Percentiles rank a stretch among this genome's conserved stretches.
Conservation (phyloP, 2,113 vertebrate species). For the Actenoides hombroni region DNA sequence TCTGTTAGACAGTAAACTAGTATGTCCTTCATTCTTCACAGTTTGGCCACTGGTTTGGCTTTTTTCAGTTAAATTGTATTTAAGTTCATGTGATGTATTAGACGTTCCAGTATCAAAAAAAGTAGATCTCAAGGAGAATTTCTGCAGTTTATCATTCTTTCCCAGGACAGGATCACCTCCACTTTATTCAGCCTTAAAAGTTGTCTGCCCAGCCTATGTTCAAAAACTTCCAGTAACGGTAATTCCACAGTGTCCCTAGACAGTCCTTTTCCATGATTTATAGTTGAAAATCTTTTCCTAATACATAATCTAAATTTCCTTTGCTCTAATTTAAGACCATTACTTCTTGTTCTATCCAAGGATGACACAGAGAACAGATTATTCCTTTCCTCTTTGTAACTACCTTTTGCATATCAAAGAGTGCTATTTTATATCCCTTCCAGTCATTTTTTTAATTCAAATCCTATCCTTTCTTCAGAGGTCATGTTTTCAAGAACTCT, state of each 20-base stretch:
- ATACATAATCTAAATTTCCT: slow-evolving; percentile 62
- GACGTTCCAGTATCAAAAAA: neutral
- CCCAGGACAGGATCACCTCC: neutral
- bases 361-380: slow-evolving; percentile 55
- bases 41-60: neutral
- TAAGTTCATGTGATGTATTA: neutral
- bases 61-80: neutral
- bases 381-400: slow-evolving; percentile 46
- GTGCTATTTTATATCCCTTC: slow-evolving; percentile 36
- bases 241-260: slow-evolving; percentile 5
- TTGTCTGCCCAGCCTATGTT: neutral
- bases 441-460: slow-evolving; percentile 36
- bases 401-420: slow-evolving; percentile 55
- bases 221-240: neutral
- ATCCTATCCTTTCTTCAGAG: slow-evolving; percentile 30
- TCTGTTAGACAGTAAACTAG: neutral
- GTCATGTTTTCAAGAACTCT: slow-evolving; percentile 40
- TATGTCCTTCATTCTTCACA: neutral
- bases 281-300: slow-evolving; percentile 51
- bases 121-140: neutral
- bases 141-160: neutral
- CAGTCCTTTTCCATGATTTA: slow-evolving; percentile 42
- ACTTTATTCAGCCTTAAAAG: neutral
- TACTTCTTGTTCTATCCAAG: slow-evolving; percentile 58
- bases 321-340: slow-evolving; percentile 57